Conservation (phyloP, 2,797 vertebrate species). For the Darevskia mixta region DNA sequence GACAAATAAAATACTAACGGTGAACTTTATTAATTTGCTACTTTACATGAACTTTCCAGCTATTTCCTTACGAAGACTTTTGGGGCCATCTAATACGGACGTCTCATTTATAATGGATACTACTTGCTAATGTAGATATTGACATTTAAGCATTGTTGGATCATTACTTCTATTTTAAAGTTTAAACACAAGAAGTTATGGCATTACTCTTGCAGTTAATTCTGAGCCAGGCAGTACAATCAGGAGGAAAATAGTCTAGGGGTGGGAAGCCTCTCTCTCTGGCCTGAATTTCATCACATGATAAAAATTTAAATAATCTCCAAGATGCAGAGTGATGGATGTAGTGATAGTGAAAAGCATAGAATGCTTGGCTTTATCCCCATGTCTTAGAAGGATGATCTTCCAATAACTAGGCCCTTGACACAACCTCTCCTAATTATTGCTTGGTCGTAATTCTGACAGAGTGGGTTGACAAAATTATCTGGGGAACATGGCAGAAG, state of each 20-base stretch:
- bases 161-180: constrained; percentile 47
- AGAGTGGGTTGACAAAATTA: background rate
- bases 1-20: background rate
- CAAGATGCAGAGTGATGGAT: background rate
- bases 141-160: constrained; percentile 52
- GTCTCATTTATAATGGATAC: constrained; percentile 36
- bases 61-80: constrained; percentile 36
- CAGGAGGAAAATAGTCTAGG: background rate
- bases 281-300: background rate
- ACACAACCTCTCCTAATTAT: background rate
- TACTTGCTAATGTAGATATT: constrained; percentile 43
- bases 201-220: background rate
- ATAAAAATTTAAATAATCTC: background rate
- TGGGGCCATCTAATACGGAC: constrained; percentile 14
- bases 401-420: background rate
- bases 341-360: background rate
- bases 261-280: background rate
- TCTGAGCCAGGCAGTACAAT: background rate
- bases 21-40: background rate
- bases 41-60: constrained; percentile 32
- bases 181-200: background rate
- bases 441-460: background rate
- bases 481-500: background rate
- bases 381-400: background rate
- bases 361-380: background rate